phyloP scores from a whole-genome alignment of 2,888 invertebrate species.

The Pristionchus fissidentatus region DNA sequence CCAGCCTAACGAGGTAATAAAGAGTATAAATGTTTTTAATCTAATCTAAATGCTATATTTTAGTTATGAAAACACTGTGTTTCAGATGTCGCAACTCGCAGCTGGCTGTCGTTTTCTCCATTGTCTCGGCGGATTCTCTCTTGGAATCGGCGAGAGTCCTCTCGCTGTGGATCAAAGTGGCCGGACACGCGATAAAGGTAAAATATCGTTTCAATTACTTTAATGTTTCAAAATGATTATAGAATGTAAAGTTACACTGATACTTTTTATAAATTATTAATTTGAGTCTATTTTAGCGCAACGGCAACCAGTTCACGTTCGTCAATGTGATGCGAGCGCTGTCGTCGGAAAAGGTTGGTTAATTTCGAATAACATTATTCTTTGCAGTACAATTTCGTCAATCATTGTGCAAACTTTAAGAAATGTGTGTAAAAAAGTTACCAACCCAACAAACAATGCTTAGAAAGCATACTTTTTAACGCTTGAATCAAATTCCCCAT shows the following conservation, averaged over 20 bases:
- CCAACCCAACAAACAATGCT: too few relatives aligned
- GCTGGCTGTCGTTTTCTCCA: conserved; percentile 25
- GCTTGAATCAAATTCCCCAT: too few relatives aligned
- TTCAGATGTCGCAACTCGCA: conserved; percentile 31
- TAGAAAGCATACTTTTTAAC: too few relatives aligned
- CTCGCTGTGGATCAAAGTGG: conserved; percentile 35
- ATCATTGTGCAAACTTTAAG: too few relatives aligned
- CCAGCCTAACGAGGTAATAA: background rate
- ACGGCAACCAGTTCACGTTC: conserved; percentile 44
- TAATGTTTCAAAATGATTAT: background rate
- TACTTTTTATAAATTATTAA: background rate
- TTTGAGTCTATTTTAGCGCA: conserved; percentile 16
- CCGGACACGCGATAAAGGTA: conserved; percentile 22
- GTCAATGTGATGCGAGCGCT: conserved; percentile 40
- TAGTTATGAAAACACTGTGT: background rate
- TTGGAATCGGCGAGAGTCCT: conserved; percentile 23
- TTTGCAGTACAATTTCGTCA: too few relatives aligned
- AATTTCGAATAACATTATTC: background rate
- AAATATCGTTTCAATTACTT: background rate
- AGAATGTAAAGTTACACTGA: background rate
- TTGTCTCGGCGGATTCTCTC: conserved; percentile 4
- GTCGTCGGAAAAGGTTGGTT: conserved; percentile 16
- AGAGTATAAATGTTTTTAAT: background rate
- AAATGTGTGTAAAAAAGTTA: too few relatives aligned
- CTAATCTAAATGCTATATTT: background rate